Conservation (phyloP, 1,140 invertebrate species). For the Rhizoglyphus robini region DNA sequence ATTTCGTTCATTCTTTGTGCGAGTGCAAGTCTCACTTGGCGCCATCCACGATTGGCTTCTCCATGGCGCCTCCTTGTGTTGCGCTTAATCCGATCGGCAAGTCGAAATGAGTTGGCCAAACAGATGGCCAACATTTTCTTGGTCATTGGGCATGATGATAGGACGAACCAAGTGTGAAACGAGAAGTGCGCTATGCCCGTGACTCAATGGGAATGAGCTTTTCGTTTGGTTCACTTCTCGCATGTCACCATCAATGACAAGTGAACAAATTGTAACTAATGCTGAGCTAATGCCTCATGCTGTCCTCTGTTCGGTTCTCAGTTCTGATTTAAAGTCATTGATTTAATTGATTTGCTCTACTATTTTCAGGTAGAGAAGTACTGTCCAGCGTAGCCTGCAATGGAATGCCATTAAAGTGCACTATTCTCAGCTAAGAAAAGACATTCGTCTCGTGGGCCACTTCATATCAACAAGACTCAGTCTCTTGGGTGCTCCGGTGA, state of each 20-base stretch:
- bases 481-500: too few relatives aligned
- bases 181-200: not conserved
- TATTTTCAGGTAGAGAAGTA: too few relatives aligned
- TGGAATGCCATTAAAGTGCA: too few relatives aligned
- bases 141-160: conserved; percentile 12
- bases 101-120: not conserved
- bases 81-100: not conserved
- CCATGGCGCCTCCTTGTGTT: not conserved
- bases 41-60: not conserved
- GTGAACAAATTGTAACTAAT: conserved; percentile 8
- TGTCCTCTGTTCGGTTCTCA: too few relatives aligned
- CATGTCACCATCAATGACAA: not conserved
- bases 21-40: too few relatives aligned
- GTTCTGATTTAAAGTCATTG: too few relatives aligned
- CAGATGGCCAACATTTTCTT: conserved; percentile 14
- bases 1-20: not conserved
- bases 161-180: not conserved
- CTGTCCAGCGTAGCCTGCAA: too few relatives aligned
- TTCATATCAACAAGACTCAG: too few relatives aligned
- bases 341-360: too few relatives aligned
- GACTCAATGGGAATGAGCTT: not conserved
- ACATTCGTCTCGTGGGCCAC: too few relatives aligned
- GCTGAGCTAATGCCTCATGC: too few relatives aligned
- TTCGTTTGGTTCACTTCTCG: not conserved
- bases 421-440: too few relatives aligned